phyloP scores from a whole-genome alignment of 92 coral and sea anemone genomes.

The Paramuricea clavata region DNA sequence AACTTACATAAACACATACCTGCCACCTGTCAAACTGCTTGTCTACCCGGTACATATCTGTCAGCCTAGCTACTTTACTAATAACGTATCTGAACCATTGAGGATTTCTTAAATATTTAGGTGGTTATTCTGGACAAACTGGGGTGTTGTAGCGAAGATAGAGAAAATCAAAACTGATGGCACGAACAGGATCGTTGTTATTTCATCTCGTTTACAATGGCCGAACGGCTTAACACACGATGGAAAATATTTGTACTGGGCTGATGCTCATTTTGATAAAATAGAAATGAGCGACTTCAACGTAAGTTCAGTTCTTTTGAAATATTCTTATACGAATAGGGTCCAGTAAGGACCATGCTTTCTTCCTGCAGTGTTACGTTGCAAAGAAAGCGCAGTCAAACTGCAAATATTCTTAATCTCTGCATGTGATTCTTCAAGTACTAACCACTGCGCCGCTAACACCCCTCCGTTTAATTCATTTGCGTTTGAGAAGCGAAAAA shows the following conservation, averaged over 20 bases:
- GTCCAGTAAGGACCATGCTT: too few relatives aligned
- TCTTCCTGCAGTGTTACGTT: too few relatives aligned
- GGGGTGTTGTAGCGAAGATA: constrained; percentile 89
- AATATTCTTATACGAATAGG: too few relatives aligned
- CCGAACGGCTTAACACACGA: constrained; percentile 91
- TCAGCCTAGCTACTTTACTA: not conserved
- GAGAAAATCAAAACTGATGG: constrained; percentile 79
- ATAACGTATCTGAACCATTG: too few relatives aligned
- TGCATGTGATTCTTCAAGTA: too few relatives aligned
- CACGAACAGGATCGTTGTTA: constrained; percentile 49
- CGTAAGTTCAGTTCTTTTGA: constrained; percentile 53
- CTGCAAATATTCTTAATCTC: too few relatives aligned
- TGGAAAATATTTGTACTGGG: constrained; percentile 81
- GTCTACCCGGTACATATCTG: too few relatives aligned
- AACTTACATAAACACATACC: not conserved
- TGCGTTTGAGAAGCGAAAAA: too few relatives aligned
- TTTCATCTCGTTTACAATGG: constrained; percentile 77
- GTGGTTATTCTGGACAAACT: constrained; percentile 89
- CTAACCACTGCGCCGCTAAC: too few relatives aligned
- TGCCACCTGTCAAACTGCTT: not conserved
- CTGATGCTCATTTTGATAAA: constrained; percentile 85
- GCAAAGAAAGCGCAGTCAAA: too few relatives aligned
- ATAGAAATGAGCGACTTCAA: constrained; percentile 80
- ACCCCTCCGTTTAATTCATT: too few relatives aligned
- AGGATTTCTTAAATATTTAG: constrained; percentile 42